Evolutionary conservation across 2,888 invertebrate genomes (phyloP).

Genomic region (Tetragnatha montana): DNA sequence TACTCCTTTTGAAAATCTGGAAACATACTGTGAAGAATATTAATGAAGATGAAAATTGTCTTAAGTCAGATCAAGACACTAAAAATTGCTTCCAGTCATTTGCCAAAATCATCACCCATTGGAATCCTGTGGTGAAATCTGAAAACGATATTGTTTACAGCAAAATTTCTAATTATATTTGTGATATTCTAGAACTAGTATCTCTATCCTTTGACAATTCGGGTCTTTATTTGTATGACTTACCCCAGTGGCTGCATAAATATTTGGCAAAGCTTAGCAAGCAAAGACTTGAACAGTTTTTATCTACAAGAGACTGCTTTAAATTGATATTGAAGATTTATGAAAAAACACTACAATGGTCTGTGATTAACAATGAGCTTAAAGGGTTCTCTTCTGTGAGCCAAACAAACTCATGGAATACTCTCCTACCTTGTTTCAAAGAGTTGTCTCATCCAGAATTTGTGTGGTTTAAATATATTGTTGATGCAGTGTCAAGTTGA

Average conservation of each 20-base stretch:
- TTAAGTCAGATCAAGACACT: background rate
- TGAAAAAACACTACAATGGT: background rate
- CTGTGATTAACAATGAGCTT: background rate
- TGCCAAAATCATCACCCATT: conserved; percentile 13
- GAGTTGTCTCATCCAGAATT: background rate
- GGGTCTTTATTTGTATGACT: background rate
- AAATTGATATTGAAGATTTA: background rate
- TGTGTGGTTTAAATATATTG: background rate
- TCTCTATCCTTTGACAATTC: background rate
- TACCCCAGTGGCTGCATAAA: conserved; percentile 20
- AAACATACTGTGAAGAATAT: background rate
- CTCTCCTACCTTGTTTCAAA: background rate
- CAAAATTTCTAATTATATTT: background rate
- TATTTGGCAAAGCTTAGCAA: background rate
- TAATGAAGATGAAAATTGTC: background rate
- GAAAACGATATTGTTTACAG: background rate
- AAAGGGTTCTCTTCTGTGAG: background rate
- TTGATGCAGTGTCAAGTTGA: background rate
- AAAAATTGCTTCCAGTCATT: background rate
- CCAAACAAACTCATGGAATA: background rate
- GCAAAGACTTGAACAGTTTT: background rate
- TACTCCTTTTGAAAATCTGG: background rate
- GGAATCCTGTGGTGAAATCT: background rate
- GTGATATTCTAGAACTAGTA: background rate
- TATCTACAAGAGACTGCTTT: conserved; percentile 2